Conservation (phyloP, 2,113 vertebrate species). For the Oryzias melastigma region DNA sequence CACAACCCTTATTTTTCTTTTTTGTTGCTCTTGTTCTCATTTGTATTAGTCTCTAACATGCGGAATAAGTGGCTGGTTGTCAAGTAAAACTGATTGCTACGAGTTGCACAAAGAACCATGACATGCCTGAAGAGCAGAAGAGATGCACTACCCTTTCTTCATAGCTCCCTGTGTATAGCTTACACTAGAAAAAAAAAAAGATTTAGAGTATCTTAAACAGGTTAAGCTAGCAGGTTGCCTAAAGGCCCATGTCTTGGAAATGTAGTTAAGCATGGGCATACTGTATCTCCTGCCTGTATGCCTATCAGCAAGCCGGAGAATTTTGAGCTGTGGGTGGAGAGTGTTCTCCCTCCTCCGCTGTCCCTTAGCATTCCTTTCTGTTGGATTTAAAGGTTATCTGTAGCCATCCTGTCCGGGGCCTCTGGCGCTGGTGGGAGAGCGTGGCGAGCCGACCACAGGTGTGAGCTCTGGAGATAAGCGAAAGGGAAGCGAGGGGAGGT, state of each 20-base stretch:
- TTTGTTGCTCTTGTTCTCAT: constrained; percentile 7
- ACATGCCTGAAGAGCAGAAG: constrained; percentile 11
- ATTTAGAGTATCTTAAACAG: background rate
- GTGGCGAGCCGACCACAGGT: constrained; percentile 58
- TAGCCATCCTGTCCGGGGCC: constrained; percentile 63
- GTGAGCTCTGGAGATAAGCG: constrained; percentile 67
- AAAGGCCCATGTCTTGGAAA: constrained; percentile 4
- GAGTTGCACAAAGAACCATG: constrained; percentile 7
- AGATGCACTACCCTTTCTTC: constrained; percentile 14
- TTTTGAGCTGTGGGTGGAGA: constrained; percentile 35
- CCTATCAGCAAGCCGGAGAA: constrained; percentile 42
- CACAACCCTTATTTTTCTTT: constrained; percentile 18
- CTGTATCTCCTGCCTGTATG: constrained; percentile 41
- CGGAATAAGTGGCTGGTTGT: constrained; percentile 27
- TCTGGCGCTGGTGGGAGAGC: constrained; percentile 45
- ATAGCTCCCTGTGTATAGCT: background rate
- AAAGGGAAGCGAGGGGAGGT: constrained; percentile 16
- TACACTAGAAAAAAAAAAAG: too few relatives aligned
- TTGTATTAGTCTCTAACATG: constrained; percentile 24
- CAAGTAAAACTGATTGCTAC: constrained; percentile 30
- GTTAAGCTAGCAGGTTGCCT: constrained; percentile 48
- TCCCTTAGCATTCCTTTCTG: constrained; percentile 31
- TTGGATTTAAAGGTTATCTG: constrained; percentile 76
- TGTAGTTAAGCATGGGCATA: background rate
- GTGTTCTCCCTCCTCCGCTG: constrained; percentile 22